These are phyloP conservation scores for Poeciliopsis infans DNA, from an alignment of 2,797 vertebrate genomes.

Conservation along the genomic window DNA sequence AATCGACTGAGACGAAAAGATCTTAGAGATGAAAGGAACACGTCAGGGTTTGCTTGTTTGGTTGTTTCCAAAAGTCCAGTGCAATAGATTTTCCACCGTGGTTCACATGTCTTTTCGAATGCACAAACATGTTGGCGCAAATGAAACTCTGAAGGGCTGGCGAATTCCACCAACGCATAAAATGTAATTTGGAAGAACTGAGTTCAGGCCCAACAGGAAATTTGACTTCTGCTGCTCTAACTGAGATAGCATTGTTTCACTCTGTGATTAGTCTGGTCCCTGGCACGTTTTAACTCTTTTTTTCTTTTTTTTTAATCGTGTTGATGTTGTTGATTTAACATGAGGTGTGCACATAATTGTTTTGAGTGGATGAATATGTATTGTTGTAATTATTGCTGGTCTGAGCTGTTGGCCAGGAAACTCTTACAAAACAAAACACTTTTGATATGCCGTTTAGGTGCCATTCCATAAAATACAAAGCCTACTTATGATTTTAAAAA, in stretches of 20 bases:
- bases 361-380: background rate
- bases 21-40: background rate
- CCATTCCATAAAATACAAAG: background rate
- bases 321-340: conserved; percentile 7
- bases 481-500: background rate
- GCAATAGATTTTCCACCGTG: background rate
- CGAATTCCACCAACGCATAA: background rate
- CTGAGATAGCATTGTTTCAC: conserved; percentile 9
- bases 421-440: background rate
- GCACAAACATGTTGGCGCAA: background rate
- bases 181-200: conserved; percentile 1
- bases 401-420: conserved; percentile 1
- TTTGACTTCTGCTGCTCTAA: conserved; percentile 9
- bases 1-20: background rate
- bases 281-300: background rate
- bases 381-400: background rate
- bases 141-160: background rate
- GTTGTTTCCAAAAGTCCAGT: background rate
- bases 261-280: background rate
- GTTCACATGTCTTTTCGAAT: background rate
- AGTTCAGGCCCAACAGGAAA: conserved; percentile 6
- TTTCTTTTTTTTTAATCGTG: background rate
- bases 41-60: background rate
- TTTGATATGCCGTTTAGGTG: background rate
- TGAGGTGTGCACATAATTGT: conserved; percentile 1